Percentiles rank a stretch among this genome's conserved stretches.
phyloP scores from a whole-genome alignment of 2,113 vertebrate genomes.

The Lathamus discolor region DNA sequence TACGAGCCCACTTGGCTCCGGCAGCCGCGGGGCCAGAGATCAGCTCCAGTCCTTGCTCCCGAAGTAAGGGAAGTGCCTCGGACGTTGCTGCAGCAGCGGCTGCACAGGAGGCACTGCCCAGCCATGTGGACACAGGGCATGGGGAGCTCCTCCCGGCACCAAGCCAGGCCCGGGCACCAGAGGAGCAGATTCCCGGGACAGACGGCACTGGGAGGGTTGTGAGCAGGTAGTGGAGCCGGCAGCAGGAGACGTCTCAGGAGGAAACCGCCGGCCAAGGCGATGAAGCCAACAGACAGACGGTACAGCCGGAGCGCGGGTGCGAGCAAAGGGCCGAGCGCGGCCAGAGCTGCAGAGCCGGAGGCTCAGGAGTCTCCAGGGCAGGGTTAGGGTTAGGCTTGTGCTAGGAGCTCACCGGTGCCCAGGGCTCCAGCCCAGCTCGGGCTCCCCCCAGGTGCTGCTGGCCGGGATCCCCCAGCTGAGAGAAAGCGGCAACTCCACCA shows the following conservation, averaged over 20 bases:
- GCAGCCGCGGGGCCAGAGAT: neutral
- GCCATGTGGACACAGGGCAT: too few relatives aligned
- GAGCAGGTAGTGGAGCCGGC: neutral
- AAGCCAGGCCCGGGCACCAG: neutral
- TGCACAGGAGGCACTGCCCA: neutral
- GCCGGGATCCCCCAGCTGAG: neutral
- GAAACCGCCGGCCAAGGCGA: neutral
- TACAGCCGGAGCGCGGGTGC: neutral
- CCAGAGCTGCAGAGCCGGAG: neutral
- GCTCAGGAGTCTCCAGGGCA: too few relatives aligned
- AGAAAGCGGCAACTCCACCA: neutral
- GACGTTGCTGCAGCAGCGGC: neutral
- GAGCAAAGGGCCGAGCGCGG: neutral
- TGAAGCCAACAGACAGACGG: neutral
- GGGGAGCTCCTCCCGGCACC: neutral
- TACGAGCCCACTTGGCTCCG: rapidly evolving
- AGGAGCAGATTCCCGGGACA: neutral
- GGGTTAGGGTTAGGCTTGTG: neutral
- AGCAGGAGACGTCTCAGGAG: neutral
- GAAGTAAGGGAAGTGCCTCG: rapidly evolving
- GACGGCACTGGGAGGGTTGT: rapidly evolving
- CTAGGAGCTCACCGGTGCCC: neutral
- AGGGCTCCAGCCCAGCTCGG: neutral
- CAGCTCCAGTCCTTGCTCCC: neutral
- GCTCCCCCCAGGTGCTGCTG: neutral